Base-by-base conservation (phyloP, 2,888 invertebrate genomes). In the Drosophila fulvimacula region DNA sequence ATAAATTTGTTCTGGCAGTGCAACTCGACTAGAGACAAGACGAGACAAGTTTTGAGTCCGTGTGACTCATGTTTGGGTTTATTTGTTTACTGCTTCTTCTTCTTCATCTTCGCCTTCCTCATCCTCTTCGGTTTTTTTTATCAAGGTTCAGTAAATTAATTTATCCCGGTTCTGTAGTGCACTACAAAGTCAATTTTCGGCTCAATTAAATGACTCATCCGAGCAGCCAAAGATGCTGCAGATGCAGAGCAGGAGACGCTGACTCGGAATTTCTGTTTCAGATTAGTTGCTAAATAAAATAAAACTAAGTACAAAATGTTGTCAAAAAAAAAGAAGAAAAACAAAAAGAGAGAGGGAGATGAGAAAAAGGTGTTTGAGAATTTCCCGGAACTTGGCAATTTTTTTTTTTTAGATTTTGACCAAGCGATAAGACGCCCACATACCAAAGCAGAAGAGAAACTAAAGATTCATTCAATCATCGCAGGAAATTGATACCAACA, bases 171-270 rank as follows among this genome's bases (percentile, higher is more conserved):
- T 61, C 30, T 42, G 60, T 42, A 36, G 34, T 39, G 27, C 69
- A 76, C 75, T 73, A 79, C 84, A 79, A 79, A 80, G 84, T 82
- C 70, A 65, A 87, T 87, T 82, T 84, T 81, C 65, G 85, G 85
- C 75, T 81, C 83, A 87, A 87, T 85, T 85, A 85, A 87, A 82
- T 85, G 85, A 85, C 85, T 85, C 85, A 85, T 82, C 88, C 69
- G 75, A 69, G 69, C 70, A 48, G 75, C 30, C 32, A n/a, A 41
- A 65, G 56, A 75, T 46, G 65, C 55, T 38, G 63, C 67, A 62
- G 62, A 27, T 27, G 21, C n/a, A 4, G 34, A 21, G 4, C 9
- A 51, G 46, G 44, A 69, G 78, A 69, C 17, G 17, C 44, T n/a
- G n/a, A n/a, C n/a, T 6, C 6, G 30, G 46, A 2, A n/a, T 27